Conservation (phyloP, 2,797 vertebrate species). For the Coccyzus lansbergi region DNA sequence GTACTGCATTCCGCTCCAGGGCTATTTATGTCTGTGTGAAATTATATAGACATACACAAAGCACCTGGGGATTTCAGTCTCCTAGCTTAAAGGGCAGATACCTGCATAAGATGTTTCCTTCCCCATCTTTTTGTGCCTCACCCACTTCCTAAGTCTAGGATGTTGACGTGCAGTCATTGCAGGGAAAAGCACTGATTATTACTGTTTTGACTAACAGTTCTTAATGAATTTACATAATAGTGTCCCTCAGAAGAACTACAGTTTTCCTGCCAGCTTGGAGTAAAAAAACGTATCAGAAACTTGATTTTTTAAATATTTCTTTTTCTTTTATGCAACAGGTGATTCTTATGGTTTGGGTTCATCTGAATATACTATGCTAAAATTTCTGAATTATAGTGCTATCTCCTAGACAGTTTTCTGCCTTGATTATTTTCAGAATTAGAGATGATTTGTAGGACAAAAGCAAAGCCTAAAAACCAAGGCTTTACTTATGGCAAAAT, state of each 20-base stretch:
- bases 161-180: neutral
- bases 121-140: neutral
- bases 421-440: neutral
- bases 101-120: neutral
- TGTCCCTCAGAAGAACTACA: neutral
- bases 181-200: neutral
- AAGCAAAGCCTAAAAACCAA: neutral
- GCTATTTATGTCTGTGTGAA: slow-evolving; percentile 49
- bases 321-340: neutral
- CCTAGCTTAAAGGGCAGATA: slow-evolving; percentile 18
- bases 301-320: neutral
- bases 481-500: slow-evolving; percentile 1
- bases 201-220: neutral
- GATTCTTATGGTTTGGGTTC: neutral
- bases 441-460: neutral
- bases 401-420: neutral
- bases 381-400: neutral
- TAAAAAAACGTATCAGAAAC: neutral
- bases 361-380: neutral
- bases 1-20: slow-evolving; percentile 49
- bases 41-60: slow-evolving; percentile 33
- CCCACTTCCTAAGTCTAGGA: neutral
- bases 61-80: slow-evolving; percentile 61
- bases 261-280: neutral
- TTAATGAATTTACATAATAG: neutral